These are phyloP conservation scores for Hapalemur alaotrensis DNA, from an alignment of 2,797 vertebrate genomes.

Conservation along the genomic window DNA sequence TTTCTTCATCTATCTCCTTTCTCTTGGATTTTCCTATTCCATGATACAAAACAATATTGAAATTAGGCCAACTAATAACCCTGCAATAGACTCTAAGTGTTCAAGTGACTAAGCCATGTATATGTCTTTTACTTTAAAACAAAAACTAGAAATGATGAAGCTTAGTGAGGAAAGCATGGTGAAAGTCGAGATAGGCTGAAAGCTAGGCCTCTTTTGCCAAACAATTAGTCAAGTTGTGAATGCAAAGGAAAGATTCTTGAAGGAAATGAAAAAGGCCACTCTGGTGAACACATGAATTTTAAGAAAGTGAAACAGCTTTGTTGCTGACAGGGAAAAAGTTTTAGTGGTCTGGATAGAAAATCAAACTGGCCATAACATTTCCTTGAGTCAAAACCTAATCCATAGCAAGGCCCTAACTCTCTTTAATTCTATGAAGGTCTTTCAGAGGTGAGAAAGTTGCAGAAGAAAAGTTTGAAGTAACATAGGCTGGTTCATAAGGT, in stretches of 20 bases:
- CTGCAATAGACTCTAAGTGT: neutral
- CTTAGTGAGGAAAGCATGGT: neutral
- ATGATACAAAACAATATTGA: neutral
- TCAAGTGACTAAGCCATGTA: neutral
- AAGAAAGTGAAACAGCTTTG: neutral
- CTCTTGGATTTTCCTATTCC: neutral
- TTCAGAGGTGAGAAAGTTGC: neutral
- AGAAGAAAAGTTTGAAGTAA: neutral
- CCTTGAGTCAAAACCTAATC: no score
- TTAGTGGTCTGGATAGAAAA: neutral
- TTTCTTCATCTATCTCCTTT: neutral
- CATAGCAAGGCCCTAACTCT: no score
- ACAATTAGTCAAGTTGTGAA: neutral
- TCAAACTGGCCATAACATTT: neutral
- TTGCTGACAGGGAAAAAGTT: neutral
- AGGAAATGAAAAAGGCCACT: neutral
- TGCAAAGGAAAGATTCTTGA: neutral
- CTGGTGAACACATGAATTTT: neutral
- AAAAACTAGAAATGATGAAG: neutral
- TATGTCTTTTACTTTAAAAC: neutral
- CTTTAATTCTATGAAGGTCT: neutral
- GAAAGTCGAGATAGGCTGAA: neutral
- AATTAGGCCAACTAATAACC: neutral
- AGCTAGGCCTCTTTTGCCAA: neutral
- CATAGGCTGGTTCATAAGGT: rapidly evolving